Evolutionary conservation across 2,888 invertebrate genomes (phyloP).

Genomic region (Anthophora plumipes): DNA sequence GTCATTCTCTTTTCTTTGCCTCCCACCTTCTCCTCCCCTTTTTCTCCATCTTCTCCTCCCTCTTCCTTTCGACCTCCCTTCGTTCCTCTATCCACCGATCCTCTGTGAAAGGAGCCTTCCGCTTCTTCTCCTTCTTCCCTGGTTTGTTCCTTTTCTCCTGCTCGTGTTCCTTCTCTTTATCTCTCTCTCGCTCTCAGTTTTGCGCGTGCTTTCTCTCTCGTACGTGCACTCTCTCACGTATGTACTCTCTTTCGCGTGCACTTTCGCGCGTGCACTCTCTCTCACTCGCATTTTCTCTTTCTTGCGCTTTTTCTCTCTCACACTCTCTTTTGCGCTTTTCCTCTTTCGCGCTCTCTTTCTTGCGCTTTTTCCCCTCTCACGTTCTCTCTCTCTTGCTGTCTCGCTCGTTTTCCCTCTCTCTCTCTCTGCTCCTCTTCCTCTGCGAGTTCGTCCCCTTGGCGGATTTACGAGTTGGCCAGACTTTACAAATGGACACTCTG

Average conservation of each 20-base stretch:
- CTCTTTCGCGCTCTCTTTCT: too few species aligned
- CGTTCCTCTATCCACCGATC: slow-evolving; percentile 15
- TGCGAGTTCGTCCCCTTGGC: slow-evolving; percentile 44
- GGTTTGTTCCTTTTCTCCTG: slow-evolving; percentile 11
- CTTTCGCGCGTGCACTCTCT: not conserved
- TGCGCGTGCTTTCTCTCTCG: too few species aligned
- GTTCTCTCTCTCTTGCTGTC: slow-evolving; percentile 36
- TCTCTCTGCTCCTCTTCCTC: not conserved
- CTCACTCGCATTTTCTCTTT: too few species aligned
- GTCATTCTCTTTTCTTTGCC: slow-evolving; percentile 72
- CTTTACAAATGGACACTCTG: slow-evolving; percentile 62
- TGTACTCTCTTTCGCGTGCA: not conserved
- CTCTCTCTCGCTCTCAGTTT: too few species aligned
- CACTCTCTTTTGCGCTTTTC: too few species aligned
- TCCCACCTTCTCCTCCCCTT: slow-evolving; percentile 64
- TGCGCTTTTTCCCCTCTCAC: slow-evolving; percentile 23
- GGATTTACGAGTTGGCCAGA: slow-evolving; percentile 66
- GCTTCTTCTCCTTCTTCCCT: slow-evolving; percentile 64
- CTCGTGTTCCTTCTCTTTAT: too few species aligned
- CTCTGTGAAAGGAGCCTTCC: slow-evolving; percentile 52
- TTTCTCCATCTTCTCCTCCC: slow-evolving; percentile 57
- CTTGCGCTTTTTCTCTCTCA: too few species aligned
- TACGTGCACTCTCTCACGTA: too few species aligned
- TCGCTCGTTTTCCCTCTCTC: slow-evolving; percentile 43
- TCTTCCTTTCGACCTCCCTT: slow-evolving; percentile 73